Conservation (phyloP, 2,113 vertebrate species). For the Siniperca chuatsi region DNA sequence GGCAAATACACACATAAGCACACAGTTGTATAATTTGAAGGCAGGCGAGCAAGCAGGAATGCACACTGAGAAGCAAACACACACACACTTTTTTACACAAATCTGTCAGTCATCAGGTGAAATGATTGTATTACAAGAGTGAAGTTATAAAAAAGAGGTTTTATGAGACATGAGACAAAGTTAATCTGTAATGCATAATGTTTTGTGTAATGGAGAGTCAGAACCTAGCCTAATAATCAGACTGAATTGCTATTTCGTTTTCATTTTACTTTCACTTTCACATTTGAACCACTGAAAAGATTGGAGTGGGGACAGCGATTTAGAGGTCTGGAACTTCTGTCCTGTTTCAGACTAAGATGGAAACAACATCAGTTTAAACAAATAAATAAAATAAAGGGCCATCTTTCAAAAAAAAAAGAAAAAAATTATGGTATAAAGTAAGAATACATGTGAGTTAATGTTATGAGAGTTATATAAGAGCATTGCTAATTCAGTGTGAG, state of each 20-base stretch:
- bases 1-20: slow-evolving; percentile 37
- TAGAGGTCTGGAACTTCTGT: not conserved
- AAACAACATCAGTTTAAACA: not conserved
- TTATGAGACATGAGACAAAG: slow-evolving; percentile 4
- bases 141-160: slow-evolving; percentile 18
- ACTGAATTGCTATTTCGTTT: slow-evolving; percentile 3
- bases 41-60: not conserved
- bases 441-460: not conserved
- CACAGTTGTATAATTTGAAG: slow-evolving; percentile 13
- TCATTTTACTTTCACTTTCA: slow-evolving; percentile 1
- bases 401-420: not conserved
- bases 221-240: not conserved
- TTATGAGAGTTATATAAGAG: not conserved
- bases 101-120: slow-evolving; percentile 34
- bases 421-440: not conserved
- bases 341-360: not conserved
- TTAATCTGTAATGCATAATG: not conserved
- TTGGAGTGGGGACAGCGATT: not conserved
- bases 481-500: not conserved
- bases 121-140: slow-evolving; percentile 33
- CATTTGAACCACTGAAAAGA: slow-evolving; percentile 1
- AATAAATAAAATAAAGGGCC: not conserved
- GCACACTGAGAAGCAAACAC: not conserved
- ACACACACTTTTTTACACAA: slow-evolving; percentile 19
- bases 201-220: not conserved